phyloP scores from a whole-genome alignment of 1,140 invertebrate genomes.

The Euglossa dilemma region DNA sequence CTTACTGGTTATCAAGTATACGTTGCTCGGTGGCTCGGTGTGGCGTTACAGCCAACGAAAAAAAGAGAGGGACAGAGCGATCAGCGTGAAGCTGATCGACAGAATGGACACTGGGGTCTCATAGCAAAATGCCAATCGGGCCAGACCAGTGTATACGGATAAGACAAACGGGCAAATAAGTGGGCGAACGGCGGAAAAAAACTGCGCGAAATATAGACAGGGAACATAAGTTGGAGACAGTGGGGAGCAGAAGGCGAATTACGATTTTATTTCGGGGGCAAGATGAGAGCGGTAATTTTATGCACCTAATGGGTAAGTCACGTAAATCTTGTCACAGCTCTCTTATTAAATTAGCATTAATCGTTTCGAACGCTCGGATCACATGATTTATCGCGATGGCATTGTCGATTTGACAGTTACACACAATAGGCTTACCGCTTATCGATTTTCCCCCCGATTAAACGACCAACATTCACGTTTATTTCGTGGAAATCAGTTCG shows the following conservation, averaged over 20 bases:
- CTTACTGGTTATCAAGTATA: constrained; percentile 74
- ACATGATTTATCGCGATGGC: neutral
- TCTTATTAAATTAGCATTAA: constrained; percentile 47
- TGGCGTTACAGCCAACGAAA: constrained; percentile 67
- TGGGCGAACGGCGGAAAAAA: neutral
- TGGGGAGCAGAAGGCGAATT: neutral
- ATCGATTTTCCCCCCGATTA: constrained; percentile 45
- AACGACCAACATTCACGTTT: neutral
- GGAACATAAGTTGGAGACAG: neutral
- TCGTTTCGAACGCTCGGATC: neutral
- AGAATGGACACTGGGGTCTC: constrained; percentile 47
- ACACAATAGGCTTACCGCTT: constrained; percentile 40
- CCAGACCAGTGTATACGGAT: neutral
- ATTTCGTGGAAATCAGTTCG: neutral
- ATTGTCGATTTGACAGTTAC: constrained; percentile 38
- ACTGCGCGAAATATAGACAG: neutral
- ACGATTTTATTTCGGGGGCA: neutral
- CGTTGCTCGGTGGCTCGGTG: constrained; percentile 64
- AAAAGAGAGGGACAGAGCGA: constrained; percentile 7
- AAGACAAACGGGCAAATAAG: constrained; percentile 24
- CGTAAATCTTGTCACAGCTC: too few relatives aligned
- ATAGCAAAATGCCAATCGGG: constrained; percentile 31
- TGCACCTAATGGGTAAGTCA: constrained; percentile 48
- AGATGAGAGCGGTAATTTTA: constrained; percentile 43
- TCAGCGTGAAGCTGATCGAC: neutral